Base-by-base conservation (phyloP, 2,113 vertebrate species). In the Chlamydotis undulata region DNA sequence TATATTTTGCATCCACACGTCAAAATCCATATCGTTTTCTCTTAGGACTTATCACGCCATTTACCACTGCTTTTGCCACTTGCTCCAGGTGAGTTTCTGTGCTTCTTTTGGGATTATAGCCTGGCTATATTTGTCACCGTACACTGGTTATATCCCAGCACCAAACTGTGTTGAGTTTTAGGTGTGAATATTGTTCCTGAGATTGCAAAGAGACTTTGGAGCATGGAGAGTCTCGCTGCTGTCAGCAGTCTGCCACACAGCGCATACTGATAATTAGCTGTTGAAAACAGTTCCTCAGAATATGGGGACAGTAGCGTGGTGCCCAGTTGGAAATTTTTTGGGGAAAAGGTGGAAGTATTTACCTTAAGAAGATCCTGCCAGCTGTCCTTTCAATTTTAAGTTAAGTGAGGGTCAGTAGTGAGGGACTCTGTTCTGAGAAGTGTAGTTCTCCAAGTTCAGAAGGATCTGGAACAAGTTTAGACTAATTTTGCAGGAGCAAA, bases 1-100 rank as follows among this genome's bases (percentile, higher is more conserved):
- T 99, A 97, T 99, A 99, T 98, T 99, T 99, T 83, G 98, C 96
- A 76, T 97, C 99, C 82, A 99, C 99, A 1, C 98, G 99, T 50
- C 98, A 98, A 98, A 99, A 99, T 94, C 99, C 99, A 0, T 99
- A 98, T 96, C 98, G 89, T 50, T 99, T 99, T 97, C 99, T 99
- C 87, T 97, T 99, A 39, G 99, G 99, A 90, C 99, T 99, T 87
- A 98, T 99, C 94, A 99, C 99, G 4, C 99, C 99, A 1, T 97
- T 99, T 87, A 98, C 99, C 57, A 99, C 99, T 10, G 99, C 99
- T 29, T 99, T 99, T 76, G 99, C 99, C 84, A 99, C 99, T 91
- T 99, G 98, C 85, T 99, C 99, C 97, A 99, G 99, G 99, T 99
- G 97, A 89, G 98, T 96, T 87, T 69, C 86, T 81, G 25, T 57